These are phyloP conservation scores for Tauraco erythrolophus DNA, from an alignment of 2,113 vertebrate genomes.

Conservation along the genomic window DNA sequence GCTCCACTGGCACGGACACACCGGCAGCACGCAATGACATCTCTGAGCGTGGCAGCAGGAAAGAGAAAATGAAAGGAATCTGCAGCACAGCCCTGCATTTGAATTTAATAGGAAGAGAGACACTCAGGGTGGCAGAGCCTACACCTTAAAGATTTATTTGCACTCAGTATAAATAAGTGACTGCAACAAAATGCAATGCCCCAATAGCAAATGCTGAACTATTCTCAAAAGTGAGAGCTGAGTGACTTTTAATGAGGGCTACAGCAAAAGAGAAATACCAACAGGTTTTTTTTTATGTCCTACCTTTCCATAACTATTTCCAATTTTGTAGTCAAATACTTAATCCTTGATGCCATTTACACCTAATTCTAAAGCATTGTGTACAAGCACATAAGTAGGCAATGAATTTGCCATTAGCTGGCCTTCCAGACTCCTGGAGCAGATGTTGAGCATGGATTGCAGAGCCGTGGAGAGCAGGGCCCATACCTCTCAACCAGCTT, in stretches of 20 bases:
- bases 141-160: neutral
- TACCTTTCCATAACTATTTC: neutral
- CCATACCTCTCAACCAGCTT: neutral
- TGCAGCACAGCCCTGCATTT: fast-evolving
- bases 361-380: neutral
- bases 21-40: fast-evolving
- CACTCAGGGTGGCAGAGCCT: neutral
- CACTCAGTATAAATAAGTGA: neutral
- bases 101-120: neutral
- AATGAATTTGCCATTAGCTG: neutral
- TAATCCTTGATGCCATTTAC: neutral
- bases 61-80: neutral
- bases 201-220: neutral
- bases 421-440: neutral
- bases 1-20: neutral
- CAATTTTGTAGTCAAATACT: neutral
- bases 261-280: neutral
- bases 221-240: neutral
- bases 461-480: neutral
- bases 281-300: neutral
- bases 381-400: too few relatives aligned
- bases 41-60: neutral
- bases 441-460: fast-evolving
- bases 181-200: neutral
- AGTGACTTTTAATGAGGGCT: neutral